Evolutionary conservation across 2,888 invertebrate genomes (phyloP).

Genomic region (Drosophila melanocephala): DNA sequence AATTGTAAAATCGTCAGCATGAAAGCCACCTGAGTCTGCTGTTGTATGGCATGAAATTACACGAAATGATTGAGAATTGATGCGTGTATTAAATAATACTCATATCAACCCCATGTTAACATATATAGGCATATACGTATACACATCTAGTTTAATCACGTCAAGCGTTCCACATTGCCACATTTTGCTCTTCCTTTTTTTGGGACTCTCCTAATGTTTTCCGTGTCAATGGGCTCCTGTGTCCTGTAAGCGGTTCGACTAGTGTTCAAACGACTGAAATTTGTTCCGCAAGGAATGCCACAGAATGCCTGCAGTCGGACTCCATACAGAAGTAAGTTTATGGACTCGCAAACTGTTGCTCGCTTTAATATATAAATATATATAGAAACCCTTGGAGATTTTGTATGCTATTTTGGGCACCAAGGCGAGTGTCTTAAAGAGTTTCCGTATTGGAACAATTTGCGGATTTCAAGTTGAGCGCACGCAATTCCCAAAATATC

Average conservation of each 20-base stretch:
- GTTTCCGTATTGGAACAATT: constrained; percentile 19
- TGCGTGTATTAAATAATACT: constrained; percentile 26
- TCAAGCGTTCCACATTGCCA: constrained; percentile 1
- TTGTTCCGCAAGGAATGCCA: constrained; percentile 1
- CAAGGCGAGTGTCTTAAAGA: constrained; percentile 1
- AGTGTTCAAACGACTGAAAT: neutral
- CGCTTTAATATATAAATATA: neutral
- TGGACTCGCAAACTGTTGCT: constrained; percentile 12
- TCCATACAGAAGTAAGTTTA: constrained; percentile 4
- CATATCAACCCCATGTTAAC: constrained; percentile 38
- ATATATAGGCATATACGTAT: neutral
- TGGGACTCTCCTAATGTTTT: constrained; percentile 1
- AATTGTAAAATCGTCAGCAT: constrained; percentile 51
- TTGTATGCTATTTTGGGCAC: constrained; percentile 7
- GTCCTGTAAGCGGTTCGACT: constrained; percentile 1
- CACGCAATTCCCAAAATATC: constrained; percentile 14
- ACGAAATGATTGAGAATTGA: constrained; percentile 47
- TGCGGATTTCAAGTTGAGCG: constrained; percentile 25
- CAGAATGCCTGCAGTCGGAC: neutral
- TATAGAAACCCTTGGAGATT: neutral
- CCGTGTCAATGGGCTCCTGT: neutral
- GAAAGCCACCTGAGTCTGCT: constrained; percentile 14
- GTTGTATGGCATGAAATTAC: constrained; percentile 24
- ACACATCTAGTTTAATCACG: neutral
- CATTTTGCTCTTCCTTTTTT: constrained; percentile 4